These are phyloP conservation scores for Andrena bucephala DNA, from an alignment of 2,888 invertebrate species.

Conservation along the genomic window DNA sequence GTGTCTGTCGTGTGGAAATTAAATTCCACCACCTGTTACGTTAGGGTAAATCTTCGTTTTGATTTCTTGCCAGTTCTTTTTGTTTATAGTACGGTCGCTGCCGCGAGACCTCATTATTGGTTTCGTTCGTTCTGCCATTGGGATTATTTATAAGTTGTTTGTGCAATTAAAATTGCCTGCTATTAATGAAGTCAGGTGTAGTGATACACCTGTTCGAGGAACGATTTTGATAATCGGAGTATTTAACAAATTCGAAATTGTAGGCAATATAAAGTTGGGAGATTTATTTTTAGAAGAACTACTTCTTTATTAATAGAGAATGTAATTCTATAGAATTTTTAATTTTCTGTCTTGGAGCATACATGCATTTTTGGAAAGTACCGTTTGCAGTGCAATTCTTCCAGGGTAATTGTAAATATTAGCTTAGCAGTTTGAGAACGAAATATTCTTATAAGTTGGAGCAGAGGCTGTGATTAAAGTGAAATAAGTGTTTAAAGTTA, in stretches of 20 bases:
- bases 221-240: not conserved
- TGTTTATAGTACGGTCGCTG: constrained; percentile 12
- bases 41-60: constrained; percentile 28
- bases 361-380: not conserved
- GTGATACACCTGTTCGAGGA: not conserved
- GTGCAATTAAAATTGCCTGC: constrained; percentile 21
- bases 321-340: not conserved
- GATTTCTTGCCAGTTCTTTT: constrained; percentile 47
- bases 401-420: constrained; percentile 11
- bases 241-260: not conserved
- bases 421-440: not conserved
- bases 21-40: constrained; percentile 66
- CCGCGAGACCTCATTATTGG: constrained; percentile 7
- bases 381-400: not conserved
- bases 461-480: not conserved
- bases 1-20: constrained; percentile 6
- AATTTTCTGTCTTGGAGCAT: not conserved
- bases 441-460: not conserved
- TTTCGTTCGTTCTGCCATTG: constrained; percentile 31
- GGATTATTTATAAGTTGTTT: constrained; percentile 39
- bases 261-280: no score
- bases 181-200: constrained; percentile 6
- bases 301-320: no score
- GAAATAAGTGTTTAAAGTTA: not conserved
- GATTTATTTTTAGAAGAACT: no score